Base-by-base conservation (phyloP, 2,888 invertebrate genomes). In the Scotopteryx bipunctaria region DNA sequence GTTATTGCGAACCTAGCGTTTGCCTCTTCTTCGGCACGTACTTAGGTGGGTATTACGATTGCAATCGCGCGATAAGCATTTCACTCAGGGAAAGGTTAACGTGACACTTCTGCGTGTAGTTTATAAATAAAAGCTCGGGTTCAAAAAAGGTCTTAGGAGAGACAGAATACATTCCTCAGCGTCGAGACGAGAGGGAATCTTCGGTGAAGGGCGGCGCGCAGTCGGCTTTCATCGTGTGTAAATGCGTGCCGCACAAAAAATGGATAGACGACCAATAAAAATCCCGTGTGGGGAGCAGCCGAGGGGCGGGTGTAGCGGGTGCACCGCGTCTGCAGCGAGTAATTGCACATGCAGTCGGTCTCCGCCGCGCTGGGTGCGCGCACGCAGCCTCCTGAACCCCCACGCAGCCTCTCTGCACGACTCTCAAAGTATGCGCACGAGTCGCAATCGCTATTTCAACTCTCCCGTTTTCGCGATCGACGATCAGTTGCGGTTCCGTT, bases 221-320 rank as follows among this genome's bases (percentile, higher is more conserved):
- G 84, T 82, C 84, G 74, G 77, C 81, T 86, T 84, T 83, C 81
- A 74, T 81, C 84, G 84, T 78, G 86, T 83, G 81, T 84, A 78
- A 83, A 83, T 84, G 80, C 76, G 76, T 81, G 77, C 69, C 61
- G 71, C 60, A 83, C 82, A 88, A 90, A 89, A 90, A 90, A 89
- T 69, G 83, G 76, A 83, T 83, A 85, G 84, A 78, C 85, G 78
- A 73, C 86, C 85, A 88, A 88, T 88, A 88, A 89, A 89, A 89
- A 84, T 79, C 84, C 81, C 66, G 84, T 77, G 80, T 83, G 81
- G 84, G 84, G 87, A 81, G 83, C 76, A 78, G 81, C 59, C 66
- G 86, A 85, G 88, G 86, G 87, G 87, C 86, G 86, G 84, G 86
- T 75, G 76, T 67, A 76, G 82, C 85, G 86, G 83, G 81, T 79